Evolutionary conservation across 2,888 invertebrate genomes (phyloP), one percentile per base, ranked within the genome.

Genomic region (Lacanobia wlatinum): DNA sequence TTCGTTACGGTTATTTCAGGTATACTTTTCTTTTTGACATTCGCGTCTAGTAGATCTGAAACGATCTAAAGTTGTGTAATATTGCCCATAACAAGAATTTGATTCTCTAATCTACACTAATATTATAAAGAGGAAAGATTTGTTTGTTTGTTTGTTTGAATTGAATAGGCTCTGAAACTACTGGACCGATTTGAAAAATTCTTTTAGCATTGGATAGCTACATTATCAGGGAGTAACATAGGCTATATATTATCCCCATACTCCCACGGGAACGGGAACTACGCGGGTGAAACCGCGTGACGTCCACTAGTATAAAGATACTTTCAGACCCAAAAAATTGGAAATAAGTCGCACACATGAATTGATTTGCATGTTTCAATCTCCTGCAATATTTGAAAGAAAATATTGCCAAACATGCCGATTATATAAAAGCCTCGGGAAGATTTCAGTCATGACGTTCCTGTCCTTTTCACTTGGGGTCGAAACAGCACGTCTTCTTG

Each of bases 1-100:
- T 80, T 80, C 43, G 73, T 12, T 23, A 67, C 66, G 81, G 60
- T 64, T 58, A 72, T 80, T 71, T 76, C 75, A 75, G 40, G 76
- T 70, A 70, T 58, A 72, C 69, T 80, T 80, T 76, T 80, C 48
- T 76, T 53, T 69, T 74, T 60, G 28, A 55, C 8, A 75, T 64
- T 79, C 2, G 34, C 56, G 28, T 61, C 67, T 67, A 60, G 38
- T n/a, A 16, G 23, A 38, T 55, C n/a, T 62, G 7, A 48, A 70
- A 76, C 46, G 46, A 46, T 52, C 48, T 58, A 53, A 23, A 43
- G 10, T 76, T 77, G n/a, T 60, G 53, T 53, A 76, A 67, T 75
- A 52, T 16, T 52, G 43, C 12, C 43, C n/a, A 34, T 16, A 12
- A 52, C 16, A 18, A 59, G 16, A 38, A 9, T 18, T 73, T 38